These are phyloP conservation scores for Eospalax fontanierii DNA, from an alignment of 2,797 vertebrate genomes.

Conservation along the genomic window DNA sequence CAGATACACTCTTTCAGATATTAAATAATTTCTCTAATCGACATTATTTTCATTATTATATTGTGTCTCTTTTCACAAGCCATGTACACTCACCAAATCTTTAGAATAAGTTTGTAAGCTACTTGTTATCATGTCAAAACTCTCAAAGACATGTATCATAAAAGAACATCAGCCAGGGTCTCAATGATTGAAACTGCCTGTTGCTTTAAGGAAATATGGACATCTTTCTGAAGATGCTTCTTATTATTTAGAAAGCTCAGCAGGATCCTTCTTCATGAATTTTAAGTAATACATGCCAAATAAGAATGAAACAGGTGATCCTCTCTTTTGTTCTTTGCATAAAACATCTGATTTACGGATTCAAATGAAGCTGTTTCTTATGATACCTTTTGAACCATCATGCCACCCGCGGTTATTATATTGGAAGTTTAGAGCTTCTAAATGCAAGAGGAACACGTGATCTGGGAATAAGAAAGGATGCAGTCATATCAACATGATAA, in stretches of 20 bases:
- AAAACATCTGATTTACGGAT: conserved; percentile 36
- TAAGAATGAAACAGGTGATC: conserved; percentile 48
- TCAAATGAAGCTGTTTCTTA: conserved; percentile 46
- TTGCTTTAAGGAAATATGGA: not conserved
- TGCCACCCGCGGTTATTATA: conserved; percentile 85
- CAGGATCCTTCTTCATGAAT: conserved; percentile 19
- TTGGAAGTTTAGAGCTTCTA: not conserved
- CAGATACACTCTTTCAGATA: not conserved
- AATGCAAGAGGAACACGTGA: not conserved
- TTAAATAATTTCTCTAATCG: not conserved
- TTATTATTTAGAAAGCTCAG: conserved; percentile 2
- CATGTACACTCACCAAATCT: not conserved
- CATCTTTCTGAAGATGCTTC: not conserved
- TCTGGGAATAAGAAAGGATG: not conserved
- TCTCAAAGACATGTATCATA: not conserved
- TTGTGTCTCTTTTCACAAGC: not conserved
- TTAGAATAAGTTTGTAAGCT: not conserved
- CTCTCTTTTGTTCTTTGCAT: conserved; percentile 41
- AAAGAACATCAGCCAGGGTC: rapidly evolving
- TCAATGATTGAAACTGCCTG: not conserved
- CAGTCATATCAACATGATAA: not conserved
- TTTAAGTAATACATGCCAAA: not conserved
- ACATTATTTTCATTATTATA: not conserved
- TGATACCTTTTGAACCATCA: conserved; percentile 76
- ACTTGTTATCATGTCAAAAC: not conserved